phyloP scores from a whole-genome alignment of 2,797 vertebrate species.

The Acipenser transmontanus region DNA sequence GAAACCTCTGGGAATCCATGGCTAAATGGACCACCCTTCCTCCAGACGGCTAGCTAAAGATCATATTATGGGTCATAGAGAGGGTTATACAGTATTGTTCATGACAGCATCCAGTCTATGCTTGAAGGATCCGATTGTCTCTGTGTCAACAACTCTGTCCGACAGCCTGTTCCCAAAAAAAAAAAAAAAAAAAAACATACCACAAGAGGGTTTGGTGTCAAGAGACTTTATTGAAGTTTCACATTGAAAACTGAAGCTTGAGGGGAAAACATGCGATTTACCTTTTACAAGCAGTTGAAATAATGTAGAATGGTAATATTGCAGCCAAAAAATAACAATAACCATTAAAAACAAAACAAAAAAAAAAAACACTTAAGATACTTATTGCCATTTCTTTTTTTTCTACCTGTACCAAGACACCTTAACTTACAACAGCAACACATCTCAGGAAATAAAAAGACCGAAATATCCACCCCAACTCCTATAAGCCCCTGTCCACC shows the following conservation, averaged over 20 bases:
- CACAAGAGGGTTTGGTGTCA: not conserved
- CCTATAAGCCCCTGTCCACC: conserved; percentile 31
- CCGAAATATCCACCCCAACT: conserved; percentile 44
- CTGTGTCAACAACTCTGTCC: not conserved
- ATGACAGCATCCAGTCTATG: not conserved
- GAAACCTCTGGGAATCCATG: not conserved
- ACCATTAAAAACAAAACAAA: conserved; percentile 16
- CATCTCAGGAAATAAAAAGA: conserved; percentile 28
- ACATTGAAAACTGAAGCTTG: conserved; percentile 36
- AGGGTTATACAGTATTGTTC: not conserved
- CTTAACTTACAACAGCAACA: conserved; percentile 69
- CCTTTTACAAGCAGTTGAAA: conserved; percentile 40
- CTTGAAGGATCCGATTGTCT: not conserved
- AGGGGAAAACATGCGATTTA: conserved; percentile 42
- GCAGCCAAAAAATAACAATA: conserved; percentile 25
- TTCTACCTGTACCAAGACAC: conserved; percentile 76
- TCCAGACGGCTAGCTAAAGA: not conserved
- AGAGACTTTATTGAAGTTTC: conserved; percentile 29
- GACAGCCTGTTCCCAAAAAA: conserved; percentile 33
- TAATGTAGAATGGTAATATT: conserved; percentile 23
- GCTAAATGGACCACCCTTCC: too few species aligned
- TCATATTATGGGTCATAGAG: not conserved
- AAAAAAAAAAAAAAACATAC: conserved; percentile 35
- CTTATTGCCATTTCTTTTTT: conserved; percentile 62
- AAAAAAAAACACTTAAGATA: conserved; percentile 46